Percentiles rank a stretch among this genome's conserved stretches.
These are phyloP conservation scores for Palloptera scutellata DNA, from an alignment of 2,888 invertebrate genomes.

Conservation along the genomic window DNA sequence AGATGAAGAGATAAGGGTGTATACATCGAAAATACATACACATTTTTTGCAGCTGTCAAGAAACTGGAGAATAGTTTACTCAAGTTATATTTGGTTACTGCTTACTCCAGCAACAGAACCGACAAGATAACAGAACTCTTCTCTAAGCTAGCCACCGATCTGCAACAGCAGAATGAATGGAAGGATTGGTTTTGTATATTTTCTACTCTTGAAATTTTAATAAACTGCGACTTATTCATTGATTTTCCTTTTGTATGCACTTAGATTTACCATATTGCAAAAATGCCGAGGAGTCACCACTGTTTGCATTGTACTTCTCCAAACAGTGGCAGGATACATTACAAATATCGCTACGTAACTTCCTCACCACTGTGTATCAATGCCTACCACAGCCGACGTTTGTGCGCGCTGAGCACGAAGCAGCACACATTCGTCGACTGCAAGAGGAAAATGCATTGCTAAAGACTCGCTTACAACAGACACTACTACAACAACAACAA, in stretches of 20 bases:
- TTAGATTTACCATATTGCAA: conserved; percentile 89
- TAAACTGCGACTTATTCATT: background rate
- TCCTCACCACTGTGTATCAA: conserved; percentile 87
- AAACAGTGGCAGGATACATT: conserved; percentile 96
- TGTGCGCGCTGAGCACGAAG: conserved; percentile 86
- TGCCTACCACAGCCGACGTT: conserved; percentile 88
- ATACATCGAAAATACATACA: too few species aligned
- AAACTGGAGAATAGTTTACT: conserved; percentile 86
- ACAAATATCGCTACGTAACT: conserved; percentile 88
- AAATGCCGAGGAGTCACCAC: conserved; percentile 89
- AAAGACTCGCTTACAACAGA: conserved; percentile 64
- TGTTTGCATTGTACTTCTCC: conserved; percentile 88
- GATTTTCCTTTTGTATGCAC: background rate
- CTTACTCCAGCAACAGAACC: conserved; percentile 78
- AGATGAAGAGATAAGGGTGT: too few species aligned
- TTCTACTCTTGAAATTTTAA: background rate
- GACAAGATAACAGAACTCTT: conserved; percentile 93
- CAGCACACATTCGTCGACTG: conserved; percentile 77
- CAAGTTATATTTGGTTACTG: conserved; percentile 90
- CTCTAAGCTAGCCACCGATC: conserved; percentile 82
- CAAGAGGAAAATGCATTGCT: conserved; percentile 85
- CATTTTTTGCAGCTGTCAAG: conserved; percentile 69
- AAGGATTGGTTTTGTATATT: conserved; percentile 96
- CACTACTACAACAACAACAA: conserved; percentile 53
- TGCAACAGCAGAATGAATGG: conserved; percentile 92